Evolutionary conservation across 1,140 invertebrate species (phyloP).

Genomic region (Wiebesia pumilae): DNA sequence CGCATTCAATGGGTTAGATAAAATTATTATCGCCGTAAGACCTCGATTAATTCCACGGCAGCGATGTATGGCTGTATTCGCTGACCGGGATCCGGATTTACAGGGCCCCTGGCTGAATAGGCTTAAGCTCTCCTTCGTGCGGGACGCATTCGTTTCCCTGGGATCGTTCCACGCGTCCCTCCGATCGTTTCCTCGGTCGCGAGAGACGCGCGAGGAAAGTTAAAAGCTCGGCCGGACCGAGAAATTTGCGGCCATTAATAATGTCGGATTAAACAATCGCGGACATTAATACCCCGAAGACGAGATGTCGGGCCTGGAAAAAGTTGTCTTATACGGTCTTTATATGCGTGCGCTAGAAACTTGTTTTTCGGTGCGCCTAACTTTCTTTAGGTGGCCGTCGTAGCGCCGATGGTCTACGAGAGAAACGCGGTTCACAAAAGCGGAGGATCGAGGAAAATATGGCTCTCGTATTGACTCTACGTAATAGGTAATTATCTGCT

Average conservation of each 20-base stretch:
- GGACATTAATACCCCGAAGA: conserved; percentile 69
- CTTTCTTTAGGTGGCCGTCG: not conserved
- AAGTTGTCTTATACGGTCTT: conserved; percentile 44
- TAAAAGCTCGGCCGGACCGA: conserved; percentile 45
- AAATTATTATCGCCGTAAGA: conserved; percentile 72
- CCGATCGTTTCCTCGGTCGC: too few relatives aligned
- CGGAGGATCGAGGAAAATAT: not conserved
- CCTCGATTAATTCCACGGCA: conserved; percentile 68
- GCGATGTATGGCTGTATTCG: conserved; percentile 51
- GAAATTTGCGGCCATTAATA: conserved; percentile 71
- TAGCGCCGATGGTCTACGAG: not conserved
- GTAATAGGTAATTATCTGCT: not conserved
- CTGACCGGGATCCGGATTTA: conserved; percentile 27
- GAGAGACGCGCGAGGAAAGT: not conserved
- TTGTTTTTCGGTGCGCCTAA: not conserved
- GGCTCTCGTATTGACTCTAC: not conserved
- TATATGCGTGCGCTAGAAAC: not conserved
- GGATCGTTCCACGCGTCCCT: not conserved
- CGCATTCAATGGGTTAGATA: conserved; percentile 35
- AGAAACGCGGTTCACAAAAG: not conserved
- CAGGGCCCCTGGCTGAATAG: conserved; percentile 68
- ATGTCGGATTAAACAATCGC: conserved; percentile 72
- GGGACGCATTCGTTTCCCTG: not conserved
- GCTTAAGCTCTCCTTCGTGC: conserved; percentile 54
- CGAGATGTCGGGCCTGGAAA: conserved; percentile 60